Conservation (phyloP, 2,888 invertebrate species). For the Sympetrum striolatum region DNA sequence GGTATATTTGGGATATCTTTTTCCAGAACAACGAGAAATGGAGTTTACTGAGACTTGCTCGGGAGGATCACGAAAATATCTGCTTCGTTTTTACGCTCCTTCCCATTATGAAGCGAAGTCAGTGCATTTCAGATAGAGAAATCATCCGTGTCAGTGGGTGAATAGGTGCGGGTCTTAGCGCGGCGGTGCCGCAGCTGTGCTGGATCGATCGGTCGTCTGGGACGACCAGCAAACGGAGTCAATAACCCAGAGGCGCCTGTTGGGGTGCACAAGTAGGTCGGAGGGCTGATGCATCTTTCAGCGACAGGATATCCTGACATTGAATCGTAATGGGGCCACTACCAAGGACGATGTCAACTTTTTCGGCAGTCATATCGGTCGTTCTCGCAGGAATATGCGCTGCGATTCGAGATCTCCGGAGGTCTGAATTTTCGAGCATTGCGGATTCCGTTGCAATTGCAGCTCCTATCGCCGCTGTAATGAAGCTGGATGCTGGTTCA, state of each 20-base stretch:
- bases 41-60: too few species aligned
- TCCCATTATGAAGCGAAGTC: too few species aligned
- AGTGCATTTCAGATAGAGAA: neutral
- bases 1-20: too few species aligned
- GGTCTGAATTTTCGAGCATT: neutral
- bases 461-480: too few species aligned
- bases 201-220: conserved; percentile 37
- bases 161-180: neutral
- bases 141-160: neutral
- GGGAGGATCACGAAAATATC: too few species aligned
- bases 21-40: too few species aligned
- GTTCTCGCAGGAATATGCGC: neutral
- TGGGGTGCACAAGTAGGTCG: conserved; percentile 14
- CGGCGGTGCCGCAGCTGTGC: neutral
- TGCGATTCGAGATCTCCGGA: neutral
- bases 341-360: neutral
- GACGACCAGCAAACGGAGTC: conserved; percentile 10
- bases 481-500: neutral
- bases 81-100: too few species aligned
- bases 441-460: neutral
- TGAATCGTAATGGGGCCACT: conserved; percentile 4
- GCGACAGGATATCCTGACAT: neutral
- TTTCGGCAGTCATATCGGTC: neutral
- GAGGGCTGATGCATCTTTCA: neutral
- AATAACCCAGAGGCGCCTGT: conserved; percentile 23